Evolutionary conservation across 1,140 invertebrate species (phyloP).

Genomic region (Drosophila auraria): DNA sequence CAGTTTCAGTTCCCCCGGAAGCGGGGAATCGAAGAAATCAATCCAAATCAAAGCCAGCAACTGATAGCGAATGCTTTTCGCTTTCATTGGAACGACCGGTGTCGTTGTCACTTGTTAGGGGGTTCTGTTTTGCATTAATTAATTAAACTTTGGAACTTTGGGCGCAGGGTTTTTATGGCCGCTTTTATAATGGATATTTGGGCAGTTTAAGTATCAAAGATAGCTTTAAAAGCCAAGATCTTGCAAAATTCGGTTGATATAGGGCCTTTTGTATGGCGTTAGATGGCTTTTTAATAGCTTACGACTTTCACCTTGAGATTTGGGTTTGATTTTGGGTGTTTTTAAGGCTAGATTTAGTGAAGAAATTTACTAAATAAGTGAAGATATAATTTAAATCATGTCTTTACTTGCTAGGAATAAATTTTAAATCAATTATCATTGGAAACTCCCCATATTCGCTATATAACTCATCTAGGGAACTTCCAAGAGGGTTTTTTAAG

Average conservation of each 20-base stretch:
- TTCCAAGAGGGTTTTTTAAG: background rate
- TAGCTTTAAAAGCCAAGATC: background rate
- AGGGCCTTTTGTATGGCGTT: background rate
- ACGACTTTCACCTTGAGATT: slow-evolving; percentile 8
- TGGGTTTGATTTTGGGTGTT: background rate
- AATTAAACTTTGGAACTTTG: slow-evolving; percentile 9
- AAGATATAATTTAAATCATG: no score
- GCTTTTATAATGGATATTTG: slow-evolving; percentile 7
- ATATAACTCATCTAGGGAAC: background rate
- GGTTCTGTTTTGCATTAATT: slow-evolving; percentile 16
- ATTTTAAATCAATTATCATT: no score
- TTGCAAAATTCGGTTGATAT: background rate
- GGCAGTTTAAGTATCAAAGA: background rate
- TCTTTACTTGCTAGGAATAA: no score
- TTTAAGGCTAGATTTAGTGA: background rate
- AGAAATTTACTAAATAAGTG: background rate
- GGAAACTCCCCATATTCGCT: background rate
- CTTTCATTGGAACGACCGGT: background rate
- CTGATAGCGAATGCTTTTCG: slow-evolving; percentile 15
- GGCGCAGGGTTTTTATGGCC: background rate
- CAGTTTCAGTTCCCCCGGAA: slow-evolving; percentile 29
- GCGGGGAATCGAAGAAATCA: slow-evolving; percentile 7
- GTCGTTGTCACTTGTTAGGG: slow-evolving; percentile 9
- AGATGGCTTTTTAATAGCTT: slow-evolving; percentile 3
- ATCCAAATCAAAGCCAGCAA: background rate